Percentiles rank a stretch among this genome's conserved stretches.
phyloP scores from a whole-genome alignment of 2,113 vertebrate genomes.

The Oophaga pumilio region DNA sequence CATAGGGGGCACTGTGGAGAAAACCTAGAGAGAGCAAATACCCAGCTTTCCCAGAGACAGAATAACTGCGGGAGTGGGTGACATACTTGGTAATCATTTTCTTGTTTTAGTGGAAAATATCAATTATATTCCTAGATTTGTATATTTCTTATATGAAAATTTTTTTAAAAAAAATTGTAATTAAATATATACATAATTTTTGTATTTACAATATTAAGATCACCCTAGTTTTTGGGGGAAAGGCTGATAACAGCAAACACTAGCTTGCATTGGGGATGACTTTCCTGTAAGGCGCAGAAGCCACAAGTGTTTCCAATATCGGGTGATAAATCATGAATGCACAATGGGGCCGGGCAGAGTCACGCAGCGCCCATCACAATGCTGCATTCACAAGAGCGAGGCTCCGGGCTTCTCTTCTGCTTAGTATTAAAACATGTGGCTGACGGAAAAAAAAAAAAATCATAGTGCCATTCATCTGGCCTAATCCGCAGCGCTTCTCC shows the following conservation, averaged over 20 bases:
- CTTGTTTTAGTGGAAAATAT: too few species aligned
- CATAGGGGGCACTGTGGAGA: too few species aligned
- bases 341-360: not conserved
- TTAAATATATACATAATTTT: too few species aligned
- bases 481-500: constrained; percentile 23
- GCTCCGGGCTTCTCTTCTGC: constrained; percentile 1
- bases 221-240: not conserved
- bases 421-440: constrained; percentile 34
- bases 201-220: too few species aligned
- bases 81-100: too few species aligned
- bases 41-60: too few species aligned
- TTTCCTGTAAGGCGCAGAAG: not conserved
- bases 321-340: not conserved
- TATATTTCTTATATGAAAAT: too few species aligned
- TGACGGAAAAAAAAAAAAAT: not conserved
- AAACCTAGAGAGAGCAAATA: too few species aligned
- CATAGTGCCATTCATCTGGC: constrained; percentile 13
- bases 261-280: not conserved
- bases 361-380: not conserved
- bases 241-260: not conserved
- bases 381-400: not conserved
- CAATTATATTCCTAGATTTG: too few species aligned
- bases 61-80: too few species aligned
- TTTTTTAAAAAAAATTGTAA: too few species aligned
- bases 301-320: not conserved